A percentile compares a stretch with the other conserved stretches of the same genome.
Conservation (phyloP, 1,140 invertebrate genomes). For the Lycorma delicatula region DNA sequence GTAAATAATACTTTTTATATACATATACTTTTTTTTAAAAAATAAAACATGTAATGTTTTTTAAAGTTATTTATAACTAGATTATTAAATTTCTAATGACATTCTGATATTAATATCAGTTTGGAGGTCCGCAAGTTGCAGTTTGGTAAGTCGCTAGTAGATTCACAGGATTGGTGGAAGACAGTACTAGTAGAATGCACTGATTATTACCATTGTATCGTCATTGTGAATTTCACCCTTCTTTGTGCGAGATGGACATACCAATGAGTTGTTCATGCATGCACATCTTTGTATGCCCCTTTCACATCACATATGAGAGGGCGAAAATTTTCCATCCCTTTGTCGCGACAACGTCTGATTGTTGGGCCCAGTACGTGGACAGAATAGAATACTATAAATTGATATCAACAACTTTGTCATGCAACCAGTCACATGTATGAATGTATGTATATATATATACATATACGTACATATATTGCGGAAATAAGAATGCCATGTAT, state of each 20-base stretch:
- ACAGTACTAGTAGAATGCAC: too few species aligned
- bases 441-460: not conserved
- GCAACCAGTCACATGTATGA: not conserved
- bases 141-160: too few species aligned
- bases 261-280: slow-evolving; percentile 6
- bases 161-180: too few species aligned
- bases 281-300: not conserved
- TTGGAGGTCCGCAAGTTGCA: too few species aligned
- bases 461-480: not conserved
- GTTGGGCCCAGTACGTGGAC: not conserved
- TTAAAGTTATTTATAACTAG: too few species aligned
- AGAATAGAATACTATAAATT: not conserved
- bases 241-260: not conserved
- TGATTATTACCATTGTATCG: too few species aligned
- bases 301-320: slow-evolving; percentile 1
- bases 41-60: too few species aligned
- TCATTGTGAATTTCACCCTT: too few species aligned
- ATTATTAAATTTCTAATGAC: too few species aligned
- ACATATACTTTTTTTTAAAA: too few species aligned
- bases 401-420: not conserved
- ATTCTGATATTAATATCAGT: too few species aligned
- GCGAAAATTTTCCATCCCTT: slow-evolving; percentile 1
- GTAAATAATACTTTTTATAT: too few species aligned
- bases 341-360: not conserved
- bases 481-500: not conserved